Evolutionary conservation across 2,888 invertebrate genomes (phyloP).

Genomic region (Cantharis rufa): DNA sequence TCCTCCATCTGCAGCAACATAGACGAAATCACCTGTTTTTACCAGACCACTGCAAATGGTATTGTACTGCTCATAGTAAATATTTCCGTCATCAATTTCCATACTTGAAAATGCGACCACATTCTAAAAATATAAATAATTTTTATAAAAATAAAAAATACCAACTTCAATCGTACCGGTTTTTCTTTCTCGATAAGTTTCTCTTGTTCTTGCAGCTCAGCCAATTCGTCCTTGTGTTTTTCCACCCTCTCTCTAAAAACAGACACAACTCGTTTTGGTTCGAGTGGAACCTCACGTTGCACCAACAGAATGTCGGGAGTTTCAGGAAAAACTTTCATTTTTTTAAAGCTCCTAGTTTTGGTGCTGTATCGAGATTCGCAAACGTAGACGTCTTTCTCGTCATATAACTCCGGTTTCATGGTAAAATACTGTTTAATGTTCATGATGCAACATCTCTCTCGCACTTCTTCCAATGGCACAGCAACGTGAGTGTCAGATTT

Average conservation of each 20-base stretch:
- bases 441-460: slow-evolving; percentile 91
- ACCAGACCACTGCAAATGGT: slow-evolving; percentile 81
- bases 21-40: slow-evolving; percentile 92
- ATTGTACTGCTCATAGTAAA: slow-evolving; percentile 92
- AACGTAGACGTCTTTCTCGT: slow-evolving; percentile 93
- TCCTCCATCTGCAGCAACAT: slow-evolving; percentile 88
- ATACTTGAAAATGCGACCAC: slow-evolving; percentile 71
- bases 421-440: slow-evolving; percentile 94
- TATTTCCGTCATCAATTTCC: slow-evolving; percentile 75
- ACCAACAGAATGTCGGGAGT: slow-evolving; percentile 67
- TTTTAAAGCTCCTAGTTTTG: slow-evolving; percentile 85
- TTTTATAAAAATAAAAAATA: background rate
- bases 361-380: slow-evolving; percentile 95
- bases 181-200: slow-evolving; percentile 83
- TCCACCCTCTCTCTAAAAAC: slow-evolving; percentile 90
- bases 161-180: slow-evolving; percentile 65
- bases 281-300: slow-evolving; percentile 73
- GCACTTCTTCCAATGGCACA: slow-evolving; percentile 81
- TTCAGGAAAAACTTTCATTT: slow-evolving; percentile 82
- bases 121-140: slow-evolving; percentile 63
- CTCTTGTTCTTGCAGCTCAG: slow-evolving; percentile 80
- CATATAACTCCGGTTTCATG: slow-evolving; percentile 81
- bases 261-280: slow-evolving; percentile 86
- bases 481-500: slow-evolving; percentile 89
- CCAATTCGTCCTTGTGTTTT: slow-evolving; percentile 87